Evolutionary conservation across 2,113 vertebrate genomes (phyloP).

Genomic region (Nothocercus nigrocapillus): DNA sequence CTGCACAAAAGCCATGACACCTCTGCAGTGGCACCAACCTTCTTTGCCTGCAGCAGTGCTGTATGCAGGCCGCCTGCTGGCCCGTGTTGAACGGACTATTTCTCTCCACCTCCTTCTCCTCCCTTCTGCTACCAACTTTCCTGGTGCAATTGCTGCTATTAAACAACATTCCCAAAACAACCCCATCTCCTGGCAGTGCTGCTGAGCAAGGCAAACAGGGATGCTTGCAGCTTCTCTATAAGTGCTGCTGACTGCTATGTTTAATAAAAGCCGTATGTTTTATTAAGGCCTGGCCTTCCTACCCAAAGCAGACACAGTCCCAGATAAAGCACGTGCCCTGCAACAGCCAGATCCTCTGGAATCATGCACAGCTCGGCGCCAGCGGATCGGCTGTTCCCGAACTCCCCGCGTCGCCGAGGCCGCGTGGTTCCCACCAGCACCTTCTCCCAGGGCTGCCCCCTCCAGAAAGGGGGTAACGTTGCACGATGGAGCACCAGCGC

Average conservation of each 20-base stretch:
- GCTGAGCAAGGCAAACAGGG: not conserved
- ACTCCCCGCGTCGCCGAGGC: not conserved
- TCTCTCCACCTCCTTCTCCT: not conserved
- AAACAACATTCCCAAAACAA: not conserved
- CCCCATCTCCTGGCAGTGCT: not conserved
- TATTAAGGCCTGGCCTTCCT: not conserved
- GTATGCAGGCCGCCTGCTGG: too few relatives aligned
- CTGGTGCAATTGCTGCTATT: rapidly evolving
- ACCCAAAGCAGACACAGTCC: not conserved
- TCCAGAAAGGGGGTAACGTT: rapidly evolving
- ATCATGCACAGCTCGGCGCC: not conserved
- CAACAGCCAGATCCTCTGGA: not conserved
- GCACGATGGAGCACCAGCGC: not conserved
- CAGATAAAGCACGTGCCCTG: not conserved
- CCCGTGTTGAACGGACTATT: not conserved
- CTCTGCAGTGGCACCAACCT: not conserved
- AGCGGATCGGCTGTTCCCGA: not conserved
- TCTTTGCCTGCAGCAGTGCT: not conserved
- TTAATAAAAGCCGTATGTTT: constrained; percentile 16
- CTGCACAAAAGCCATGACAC: too few relatives aligned
- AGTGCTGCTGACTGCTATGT: not conserved
- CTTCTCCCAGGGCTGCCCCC: rapidly evolving
- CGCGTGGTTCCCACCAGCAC: rapidly evolving
- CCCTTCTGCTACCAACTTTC: not conserved
- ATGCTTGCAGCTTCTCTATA: not conserved